These are phyloP conservation scores for Heliconius charithonia DNA, from an alignment of 2,888 invertebrate species.

Conservation along the genomic window DNA sequence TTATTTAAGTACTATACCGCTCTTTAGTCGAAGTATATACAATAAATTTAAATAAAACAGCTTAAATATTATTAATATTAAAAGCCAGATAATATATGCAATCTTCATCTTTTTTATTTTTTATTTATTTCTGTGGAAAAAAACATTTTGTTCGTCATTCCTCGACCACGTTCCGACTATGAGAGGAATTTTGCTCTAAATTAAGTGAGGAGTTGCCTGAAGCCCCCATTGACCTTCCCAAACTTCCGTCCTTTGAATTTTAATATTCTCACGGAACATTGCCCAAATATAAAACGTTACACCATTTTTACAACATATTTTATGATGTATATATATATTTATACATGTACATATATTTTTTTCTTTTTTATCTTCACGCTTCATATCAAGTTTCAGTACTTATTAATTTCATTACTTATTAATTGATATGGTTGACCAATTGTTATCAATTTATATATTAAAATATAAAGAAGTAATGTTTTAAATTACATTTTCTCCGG, in stretches of 20 bases:
- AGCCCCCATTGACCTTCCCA: conserved; percentile 1
- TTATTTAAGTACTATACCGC: too few species aligned
- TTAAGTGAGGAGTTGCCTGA: not conserved
- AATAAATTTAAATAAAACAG: not conserved
- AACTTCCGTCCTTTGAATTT: not conserved
- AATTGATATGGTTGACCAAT: not conserved
- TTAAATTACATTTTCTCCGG: too few species aligned
- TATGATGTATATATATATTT: not conserved
- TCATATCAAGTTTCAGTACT: too few species aligned
- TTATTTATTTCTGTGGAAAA: not conserved
- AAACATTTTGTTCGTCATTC: not conserved
- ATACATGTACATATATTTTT: too few species aligned
- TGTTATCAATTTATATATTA: not conserved
- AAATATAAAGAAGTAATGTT: too few species aligned
- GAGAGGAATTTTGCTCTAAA: conserved; percentile 6
- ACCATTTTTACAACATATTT: not conserved
- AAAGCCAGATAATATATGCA: not conserved
- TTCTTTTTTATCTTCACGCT: too few species aligned
- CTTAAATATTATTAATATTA: not conserved
- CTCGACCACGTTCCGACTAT: not conserved
- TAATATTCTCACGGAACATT: conserved; percentile 3
- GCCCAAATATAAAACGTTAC: too few species aligned
- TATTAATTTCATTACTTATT: too few species aligned
- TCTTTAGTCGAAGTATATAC: too few species aligned
- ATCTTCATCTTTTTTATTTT: too few species aligned